Evolutionary conservation across 2,888 invertebrate species (phyloP).

Genomic region (Deroplatys truncata): DNA sequence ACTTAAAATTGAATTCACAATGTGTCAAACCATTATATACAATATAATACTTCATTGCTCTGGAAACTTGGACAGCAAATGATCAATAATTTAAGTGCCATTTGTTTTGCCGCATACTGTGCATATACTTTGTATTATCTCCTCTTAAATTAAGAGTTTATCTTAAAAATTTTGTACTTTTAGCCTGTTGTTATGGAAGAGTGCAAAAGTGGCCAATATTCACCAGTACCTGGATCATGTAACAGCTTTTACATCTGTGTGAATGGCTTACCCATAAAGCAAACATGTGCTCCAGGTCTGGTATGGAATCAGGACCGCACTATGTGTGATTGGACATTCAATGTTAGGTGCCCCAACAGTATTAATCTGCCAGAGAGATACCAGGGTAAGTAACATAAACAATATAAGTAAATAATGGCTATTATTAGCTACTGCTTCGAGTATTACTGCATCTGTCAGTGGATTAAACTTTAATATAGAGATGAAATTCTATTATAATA

Average conservation of each 20-base stretch:
- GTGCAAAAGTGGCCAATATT: slow-evolving; percentile 71
- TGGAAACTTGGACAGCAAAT: no score
- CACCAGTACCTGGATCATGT: slow-evolving; percentile 64
- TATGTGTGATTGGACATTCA: slow-evolving; percentile 72
- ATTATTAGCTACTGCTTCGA: no score
- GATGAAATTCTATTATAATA: no score
- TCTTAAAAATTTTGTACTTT: not conserved
- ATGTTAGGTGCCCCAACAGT: slow-evolving; percentile 55
- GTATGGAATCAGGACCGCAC: slow-evolving; percentile 64
- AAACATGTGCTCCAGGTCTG: slow-evolving; percentile 71
- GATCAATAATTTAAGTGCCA: no score
- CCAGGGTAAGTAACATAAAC: slow-evolving; percentile 9
- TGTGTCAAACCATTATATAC: no score
- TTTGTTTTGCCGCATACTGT: no score
- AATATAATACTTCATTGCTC: no score
- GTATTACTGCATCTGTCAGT: no score
- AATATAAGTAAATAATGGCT: no score
- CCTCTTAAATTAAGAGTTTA: not conserved
- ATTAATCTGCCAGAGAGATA: slow-evolving; percentile 1
- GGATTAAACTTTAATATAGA: no score
- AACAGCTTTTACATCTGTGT: slow-evolving; percentile 74
- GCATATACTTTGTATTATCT: no score
- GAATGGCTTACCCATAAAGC: slow-evolving; percentile 63
- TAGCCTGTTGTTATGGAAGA: slow-evolving; percentile 28
- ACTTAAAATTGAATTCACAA: no score